These are phyloP conservation scores for Drosophila prosaltans DNA, from an alignment of 1,140 invertebrate species.

Conservation along the genomic window DNA sequence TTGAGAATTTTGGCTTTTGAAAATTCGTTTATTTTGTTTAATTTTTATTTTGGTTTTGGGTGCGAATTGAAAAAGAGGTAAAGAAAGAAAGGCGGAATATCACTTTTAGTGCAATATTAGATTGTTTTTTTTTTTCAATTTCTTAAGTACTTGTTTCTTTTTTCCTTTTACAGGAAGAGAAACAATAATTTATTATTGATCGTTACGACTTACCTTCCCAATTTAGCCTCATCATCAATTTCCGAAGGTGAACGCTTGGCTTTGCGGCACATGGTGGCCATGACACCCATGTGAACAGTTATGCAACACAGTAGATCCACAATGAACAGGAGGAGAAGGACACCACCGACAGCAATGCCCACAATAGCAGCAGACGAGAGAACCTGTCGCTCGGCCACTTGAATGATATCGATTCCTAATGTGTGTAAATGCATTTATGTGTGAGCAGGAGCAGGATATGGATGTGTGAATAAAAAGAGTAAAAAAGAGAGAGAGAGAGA, in stretches of 20 bases:
- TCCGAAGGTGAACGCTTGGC: conserved; percentile 83
- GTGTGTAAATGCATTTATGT: background rate
- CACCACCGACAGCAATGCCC: conserved; percentile 89
- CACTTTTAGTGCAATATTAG: conserved; percentile 81
- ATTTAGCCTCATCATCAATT: conserved; percentile 89
- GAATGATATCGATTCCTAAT: conserved; percentile 83
- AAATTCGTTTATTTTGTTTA: conserved; percentile 15
- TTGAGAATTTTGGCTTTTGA: conserved; percentile 60
- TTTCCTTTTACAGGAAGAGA: background rate
- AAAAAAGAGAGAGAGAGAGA: conserved; percentile 10
- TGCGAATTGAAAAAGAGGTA: conserved; percentile 41
- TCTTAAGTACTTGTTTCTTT: conserved; percentile 6
- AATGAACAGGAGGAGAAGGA: conserved; percentile 89
- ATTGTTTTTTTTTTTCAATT: conserved; percentile 13
- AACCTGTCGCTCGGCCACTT: conserved; percentile 85
- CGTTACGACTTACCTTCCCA: conserved; percentile 88
- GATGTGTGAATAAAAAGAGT: conserved; percentile 8
- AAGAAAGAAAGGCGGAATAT: conserved; percentile 46
- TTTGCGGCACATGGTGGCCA: conserved; percentile 88
- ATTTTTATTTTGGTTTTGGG: conserved; percentile 37
- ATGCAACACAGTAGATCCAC: conserved; percentile 89
- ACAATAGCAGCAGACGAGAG: conserved; percentile 91
- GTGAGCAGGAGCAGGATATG: background rate
- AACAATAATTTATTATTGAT: background rate
- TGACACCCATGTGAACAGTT: conserved; percentile 86